Evolutionary conservation across 2,113 vertebrate species (phyloP), one percentile per base, ranked within the genome.

Genomic region (Callipepla squamata): DNA sequence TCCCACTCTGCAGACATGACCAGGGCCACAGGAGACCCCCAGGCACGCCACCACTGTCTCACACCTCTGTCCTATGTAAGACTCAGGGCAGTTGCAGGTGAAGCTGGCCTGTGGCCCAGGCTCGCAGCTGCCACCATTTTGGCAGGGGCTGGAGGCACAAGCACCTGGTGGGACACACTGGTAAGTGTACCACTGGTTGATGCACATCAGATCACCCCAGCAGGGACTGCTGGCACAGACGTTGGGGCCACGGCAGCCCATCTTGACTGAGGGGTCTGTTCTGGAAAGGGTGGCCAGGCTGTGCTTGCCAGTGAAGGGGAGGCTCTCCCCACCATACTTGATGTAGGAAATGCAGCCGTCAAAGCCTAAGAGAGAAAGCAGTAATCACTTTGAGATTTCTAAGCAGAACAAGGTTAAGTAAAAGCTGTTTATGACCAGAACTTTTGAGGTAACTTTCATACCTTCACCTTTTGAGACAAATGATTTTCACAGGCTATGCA

Each of bases 171-270:
- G 98, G n/a, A 99, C 98, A 2, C 99, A 99, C 94, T 98, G 98
- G 96, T 99, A 99, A 4, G 98, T 98, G 8, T 98, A 98, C 99
- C 99, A 99, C 95, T 98, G 98, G 95, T 99, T 99, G 85, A 99
- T 96, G 58, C 99, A 99, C 98, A 99, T 98, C 36, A 99, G 93
- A 19, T 98, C 98, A 0, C 98, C 98, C 98, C 98, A 98, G 96
- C 99, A 99, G 1, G 99, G 99, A 75, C 93, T 98, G 96, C 98
- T 99, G 96, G 98, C 98, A 4, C 99, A 99, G 47, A 99, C 94
- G 87, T 99, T 97, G 8, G 99, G 99, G 22, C 99, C 99, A 0
- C 99, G 98, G 83, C 99, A 99, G 92, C 99, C 99, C 0, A 98
- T 98, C 96, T 98, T 98, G 82, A 99, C 98, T 0, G 98, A 99